Evolutionary conservation across 1,140 invertebrate genomes (phyloP), one percentile per base, ranked within the genome.

Genomic region (Drosophila pallidifrons): DNA sequence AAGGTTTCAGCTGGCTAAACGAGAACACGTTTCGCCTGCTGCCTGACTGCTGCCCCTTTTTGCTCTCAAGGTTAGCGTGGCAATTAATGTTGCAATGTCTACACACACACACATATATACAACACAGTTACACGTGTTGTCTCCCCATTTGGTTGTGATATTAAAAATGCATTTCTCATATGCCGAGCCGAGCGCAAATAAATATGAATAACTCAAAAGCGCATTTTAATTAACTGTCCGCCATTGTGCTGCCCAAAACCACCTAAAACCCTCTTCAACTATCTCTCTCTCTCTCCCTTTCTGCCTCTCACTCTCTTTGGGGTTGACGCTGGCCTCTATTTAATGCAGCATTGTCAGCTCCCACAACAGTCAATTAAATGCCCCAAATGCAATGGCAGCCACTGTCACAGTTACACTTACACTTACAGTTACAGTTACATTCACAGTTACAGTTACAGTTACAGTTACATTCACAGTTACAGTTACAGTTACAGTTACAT

Each of bases 201-300:
- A 79, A 82, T 80, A 76, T 87, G 83, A 83, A 87, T 83, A 88
- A 78, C 60, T 88, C 58, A 83, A 71, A 75, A 80, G 80, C 65
- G 77, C 77, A 88, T 88, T 88, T 87, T 88, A 88, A 88, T 88
- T 88, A 88, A 89, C 85, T 87, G 58, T 28, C 30, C 45, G 46
- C 67, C 71, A 61, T 76, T 64, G 35, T 61, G 38, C 15, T 20
- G 32, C 35, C 35, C 3, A 8, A 7, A 10, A 3, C 35, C 16
- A 32, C 49, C 47, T 35, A 8, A 15, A 43, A 59, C 41, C 57
- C 28, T n/a, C 6, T 13, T 10, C 11, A 32, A 7, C 10, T 2
- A 5, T 1, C 10, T 4, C 46, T 46, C 16, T 25, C 20, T 25
- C 8, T 38, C 35, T 35, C 0, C 35, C 35, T 38, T 2, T 38